These are phyloP conservation scores for Asarcornis scutulata DNA, from an alignment of 2,113 vertebrate species.

Conservation along the genomic window DNA sequence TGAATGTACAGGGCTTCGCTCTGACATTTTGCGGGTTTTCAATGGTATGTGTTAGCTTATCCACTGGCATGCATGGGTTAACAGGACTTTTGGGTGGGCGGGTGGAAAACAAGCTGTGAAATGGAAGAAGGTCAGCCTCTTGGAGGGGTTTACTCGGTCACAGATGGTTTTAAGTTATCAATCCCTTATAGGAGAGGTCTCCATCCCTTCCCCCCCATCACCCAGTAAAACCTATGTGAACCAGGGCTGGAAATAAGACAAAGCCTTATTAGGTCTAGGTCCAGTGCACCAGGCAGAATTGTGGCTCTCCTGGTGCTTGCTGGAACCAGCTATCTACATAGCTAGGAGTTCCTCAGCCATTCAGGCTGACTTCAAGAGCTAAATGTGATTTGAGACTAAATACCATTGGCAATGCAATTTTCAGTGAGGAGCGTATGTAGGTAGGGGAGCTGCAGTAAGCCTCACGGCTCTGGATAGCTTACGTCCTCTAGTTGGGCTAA, in stretches of 20 bases:
- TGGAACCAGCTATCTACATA: neutral
- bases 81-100: slow-evolving; percentile 20
- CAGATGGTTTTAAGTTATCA: slow-evolving; percentile 36
- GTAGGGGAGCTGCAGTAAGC: neutral
- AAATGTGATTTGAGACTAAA: neutral
- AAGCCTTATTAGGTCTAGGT: rapidly evolving
- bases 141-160: slow-evolving; percentile 19
- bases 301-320: neutral
- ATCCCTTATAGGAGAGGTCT: neutral
- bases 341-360: neutral
- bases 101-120: slow-evolving; percentile 56
- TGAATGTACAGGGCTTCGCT: rapidly evolving
- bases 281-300: neutral
- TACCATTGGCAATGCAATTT: rapidly evolving
- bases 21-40: neutral
- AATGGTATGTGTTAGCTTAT: neutral
- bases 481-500: neutral
- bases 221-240: neutral
- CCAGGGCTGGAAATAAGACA: neutral
- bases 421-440: rapidly evolving
- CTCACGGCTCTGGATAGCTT: neutral
- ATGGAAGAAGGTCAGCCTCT: slow-evolving; percentile 48
- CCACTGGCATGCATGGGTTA: slow-evolving; percentile 43
- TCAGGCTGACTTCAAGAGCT: neutral
- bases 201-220: neutral